Percentiles rank a stretch among this genome's conserved stretches.
These are phyloP conservation scores for Axis porcinus DNA, from an alignment of 2,113 vertebrate genomes.

Conservation along the genomic window DNA sequence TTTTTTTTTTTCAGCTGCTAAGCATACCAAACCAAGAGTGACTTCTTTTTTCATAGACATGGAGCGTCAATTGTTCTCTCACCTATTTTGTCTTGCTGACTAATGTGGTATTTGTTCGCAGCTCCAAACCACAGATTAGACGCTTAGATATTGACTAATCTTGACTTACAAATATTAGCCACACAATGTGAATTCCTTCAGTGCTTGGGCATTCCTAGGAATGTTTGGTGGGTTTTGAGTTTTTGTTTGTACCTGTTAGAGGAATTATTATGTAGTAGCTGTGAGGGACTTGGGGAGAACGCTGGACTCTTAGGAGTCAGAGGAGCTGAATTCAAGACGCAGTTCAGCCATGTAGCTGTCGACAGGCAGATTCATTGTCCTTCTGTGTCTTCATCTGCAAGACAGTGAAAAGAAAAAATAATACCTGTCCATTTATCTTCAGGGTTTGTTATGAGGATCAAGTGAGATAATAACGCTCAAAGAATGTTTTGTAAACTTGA, in stretches of 20 bases:
- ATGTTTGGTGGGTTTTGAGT: not conserved
- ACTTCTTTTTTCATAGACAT: constrained; percentile 62
- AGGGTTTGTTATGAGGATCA: not conserved
- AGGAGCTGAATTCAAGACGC: not conserved
- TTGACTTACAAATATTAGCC: constrained; percentile 12
- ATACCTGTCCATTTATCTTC: not conserved
- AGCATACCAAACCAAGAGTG: constrained; percentile 64
- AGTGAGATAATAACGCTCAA: not conserved
- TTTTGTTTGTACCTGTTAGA: not conserved
- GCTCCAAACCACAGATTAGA: not conserved
- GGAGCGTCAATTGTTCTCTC: not conserved
- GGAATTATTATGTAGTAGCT: not conserved
- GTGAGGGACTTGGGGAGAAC: not conserved
- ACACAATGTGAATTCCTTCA: constrained; percentile 20
- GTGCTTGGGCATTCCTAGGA: not conserved
- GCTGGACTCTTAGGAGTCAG: not conserved
- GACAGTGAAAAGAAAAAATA: not conserved
- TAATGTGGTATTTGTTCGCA: constrained; percentile 13
- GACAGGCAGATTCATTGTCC: not conserved
- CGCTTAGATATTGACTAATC: not conserved
- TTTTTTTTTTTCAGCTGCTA: constrained; percentile 66
- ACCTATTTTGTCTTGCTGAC: not conserved
- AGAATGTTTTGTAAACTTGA: not conserved
- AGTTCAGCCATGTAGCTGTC: not conserved
- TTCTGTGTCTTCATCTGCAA: not conserved